Evolutionary conservation across 2,113 vertebrate genomes (phyloP).

Genomic region (Sturnira hondurensis): DNA sequence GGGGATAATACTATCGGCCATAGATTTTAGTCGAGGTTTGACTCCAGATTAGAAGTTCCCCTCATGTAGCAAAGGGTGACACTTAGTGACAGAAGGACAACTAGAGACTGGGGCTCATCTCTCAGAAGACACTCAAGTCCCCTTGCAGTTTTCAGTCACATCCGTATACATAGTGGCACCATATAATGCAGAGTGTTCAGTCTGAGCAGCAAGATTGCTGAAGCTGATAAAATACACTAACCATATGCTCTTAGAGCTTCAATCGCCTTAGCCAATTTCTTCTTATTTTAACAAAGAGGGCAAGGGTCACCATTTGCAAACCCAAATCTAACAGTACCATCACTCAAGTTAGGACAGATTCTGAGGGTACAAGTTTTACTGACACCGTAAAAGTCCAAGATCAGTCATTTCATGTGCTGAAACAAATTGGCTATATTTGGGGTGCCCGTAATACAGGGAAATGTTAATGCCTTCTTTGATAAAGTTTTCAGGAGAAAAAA

Average conservation of each 20-base stretch:
- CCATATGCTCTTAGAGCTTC: neutral
- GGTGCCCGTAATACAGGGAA: neutral
- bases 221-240: neutral
- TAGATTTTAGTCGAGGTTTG: neutral
- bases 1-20: neutral
- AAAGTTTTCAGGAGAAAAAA: conserved; percentile 28
- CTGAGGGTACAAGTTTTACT: neutral
- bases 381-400: neutral
- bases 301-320: neutral
- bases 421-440: conserved; percentile 1
- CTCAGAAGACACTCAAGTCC: neutral
- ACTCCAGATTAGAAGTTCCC: neutral
- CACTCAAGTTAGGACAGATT: neutral
- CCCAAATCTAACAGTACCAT: neutral
- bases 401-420: neutral
- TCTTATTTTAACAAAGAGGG: neutral
- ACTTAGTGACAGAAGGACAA: neutral
- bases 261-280: neutral
- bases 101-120: neutral
- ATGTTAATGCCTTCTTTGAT: conserved; percentile 16
- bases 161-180: neutral
- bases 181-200: neutral
- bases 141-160: neutral
- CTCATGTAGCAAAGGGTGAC: neutral
- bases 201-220: neutral